Base-by-base conservation (phyloP, 2,113 vertebrate genomes). In the Coptodon bakossiorum region DNA sequence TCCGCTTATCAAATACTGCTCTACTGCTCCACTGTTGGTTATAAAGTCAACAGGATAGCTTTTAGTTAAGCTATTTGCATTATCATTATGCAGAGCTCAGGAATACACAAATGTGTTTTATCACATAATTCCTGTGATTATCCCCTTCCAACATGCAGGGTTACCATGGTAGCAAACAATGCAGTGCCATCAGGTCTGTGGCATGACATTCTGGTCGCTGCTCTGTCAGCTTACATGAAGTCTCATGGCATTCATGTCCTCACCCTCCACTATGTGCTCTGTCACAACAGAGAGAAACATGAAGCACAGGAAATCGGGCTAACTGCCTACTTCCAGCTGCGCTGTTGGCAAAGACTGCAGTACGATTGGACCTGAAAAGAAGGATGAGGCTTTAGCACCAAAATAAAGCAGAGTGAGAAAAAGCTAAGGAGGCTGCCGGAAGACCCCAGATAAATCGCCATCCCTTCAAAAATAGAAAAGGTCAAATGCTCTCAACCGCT, bases 401-500 rank as follows among this genome's bases (percentile, higher is more conserved):
- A 84, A 71, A 87, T 94, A 93, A 94, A 93, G 85, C 83, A 88
- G 56, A 76, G 86, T 88, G 84, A 91, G 88, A 83, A 94, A 91
- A 85, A 89, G 90, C 91, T 50, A 84, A 89, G 84, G 85, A 88
- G 66, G 81, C 66, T 86, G 80, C 91, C 40, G 13, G 36, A 79
- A 90, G 88, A 92, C 59, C 80, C 81, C 61, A 52, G 88, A 95
- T 92, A 91, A 94, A 94, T 92, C 9, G 36, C 76, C 66, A 79
- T 85, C 86, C 91, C 90, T 91, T 95, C 89, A 86, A 91, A 94
- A 91, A 93, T 86, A 93, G 89, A 95, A 90, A 90, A 95, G 94
- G 93, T 92, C 93, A 93, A 94, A 89, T 24, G 27, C 73, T 81
- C 52, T 66, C 82, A 89, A 89, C 40, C 45, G 3, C 50, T 87